Base-by-base conservation (phyloP, 2,113 vertebrate species). In the Oryzias woworae region DNA sequence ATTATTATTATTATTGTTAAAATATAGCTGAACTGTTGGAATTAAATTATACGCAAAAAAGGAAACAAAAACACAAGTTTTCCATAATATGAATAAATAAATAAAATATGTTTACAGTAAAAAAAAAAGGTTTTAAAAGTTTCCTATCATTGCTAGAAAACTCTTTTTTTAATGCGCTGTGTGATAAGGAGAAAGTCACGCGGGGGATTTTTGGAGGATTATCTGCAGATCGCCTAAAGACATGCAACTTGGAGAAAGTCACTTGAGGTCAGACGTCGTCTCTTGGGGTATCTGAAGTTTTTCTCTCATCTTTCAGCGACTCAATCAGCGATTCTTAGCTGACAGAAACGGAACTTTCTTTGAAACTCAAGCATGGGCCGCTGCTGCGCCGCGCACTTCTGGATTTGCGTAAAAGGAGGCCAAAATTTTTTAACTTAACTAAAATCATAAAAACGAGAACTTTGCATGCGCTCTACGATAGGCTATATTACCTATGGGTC, bases 231-330 rank as follows among this genome's bases (percentile, higher is more conserved):
- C 14, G 61, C 66, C 68, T 62, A 72, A 66, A 69, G 60, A 44
- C 46, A 54, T 55, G 31, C 10, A 58, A 43, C 36, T 61, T 43
- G 10, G 46, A 57, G 47, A 53, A 60, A 71, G 77, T 80, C 66
- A 60, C 76, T 31, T 65, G 61, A 69, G 66, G 78, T 85, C 80
- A 75, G 73, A 69, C 72, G 49, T 73, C 54, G 69, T 81, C 74
- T 82, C 0, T 67, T 75, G 62, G 17, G 23, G 43, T 78, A 71
- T 75, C 72, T 70, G 62, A 59, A 53, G 59, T 59, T 62, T 62
- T 72, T 44, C 58, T 20, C 65, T 78, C 70, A 66, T 86, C 68
- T 76, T 63, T 66, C 77, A 84, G 61, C 65, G 60, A 43, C 69
- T 78, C 56, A 8, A 78, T 64, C 80, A 58, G 55, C 54, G 53